Percentiles rank a stretch among this genome's conserved stretches.
phyloP scores from a whole-genome alignment of 2,797 vertebrate genomes.

The Novumbra hubbsi region DNA sequence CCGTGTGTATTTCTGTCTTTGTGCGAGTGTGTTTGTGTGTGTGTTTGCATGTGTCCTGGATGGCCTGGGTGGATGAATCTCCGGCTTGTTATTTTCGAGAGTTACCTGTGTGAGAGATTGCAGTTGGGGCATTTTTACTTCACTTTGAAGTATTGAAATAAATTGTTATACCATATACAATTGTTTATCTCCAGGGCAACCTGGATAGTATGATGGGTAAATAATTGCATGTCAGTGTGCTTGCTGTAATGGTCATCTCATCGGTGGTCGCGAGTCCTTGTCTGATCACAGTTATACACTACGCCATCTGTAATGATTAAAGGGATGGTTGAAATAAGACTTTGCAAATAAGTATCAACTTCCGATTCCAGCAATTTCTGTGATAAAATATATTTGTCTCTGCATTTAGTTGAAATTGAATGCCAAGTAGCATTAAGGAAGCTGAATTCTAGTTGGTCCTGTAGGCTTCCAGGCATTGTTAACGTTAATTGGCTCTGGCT shows the following conservation, averaged over 20 bases:
- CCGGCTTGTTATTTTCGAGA: not conserved
- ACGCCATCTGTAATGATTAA: not conserved
- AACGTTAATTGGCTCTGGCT: too few species aligned
- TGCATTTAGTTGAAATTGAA: too few species aligned
- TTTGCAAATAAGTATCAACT: too few species aligned
- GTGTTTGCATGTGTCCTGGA: not conserved
- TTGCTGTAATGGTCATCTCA: not conserved
- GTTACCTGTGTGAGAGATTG: not conserved
- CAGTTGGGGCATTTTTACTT: constrained; percentile 1
- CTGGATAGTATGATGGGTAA: not conserved
- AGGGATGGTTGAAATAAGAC: not conserved
- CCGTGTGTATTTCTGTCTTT: not conserved
- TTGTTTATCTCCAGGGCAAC: not conserved
- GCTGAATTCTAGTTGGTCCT: too few species aligned
- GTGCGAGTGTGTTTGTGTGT: not conserved
- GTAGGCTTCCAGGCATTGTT: too few species aligned
- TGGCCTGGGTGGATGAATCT: not conserved
- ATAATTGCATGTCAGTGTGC: constrained; percentile 13
- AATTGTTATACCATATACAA: not conserved
- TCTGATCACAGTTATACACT: not conserved
- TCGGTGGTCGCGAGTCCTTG: constrained; percentile 17
- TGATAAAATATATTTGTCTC: too few species aligned
- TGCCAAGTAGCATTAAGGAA: too few species aligned
- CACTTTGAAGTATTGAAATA: not conserved
- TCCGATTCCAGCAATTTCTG: too few species aligned